Evolutionary conservation across 2,113 vertebrate genomes (phyloP).

Genomic region (Tachysurus fulvidraco): DNA sequence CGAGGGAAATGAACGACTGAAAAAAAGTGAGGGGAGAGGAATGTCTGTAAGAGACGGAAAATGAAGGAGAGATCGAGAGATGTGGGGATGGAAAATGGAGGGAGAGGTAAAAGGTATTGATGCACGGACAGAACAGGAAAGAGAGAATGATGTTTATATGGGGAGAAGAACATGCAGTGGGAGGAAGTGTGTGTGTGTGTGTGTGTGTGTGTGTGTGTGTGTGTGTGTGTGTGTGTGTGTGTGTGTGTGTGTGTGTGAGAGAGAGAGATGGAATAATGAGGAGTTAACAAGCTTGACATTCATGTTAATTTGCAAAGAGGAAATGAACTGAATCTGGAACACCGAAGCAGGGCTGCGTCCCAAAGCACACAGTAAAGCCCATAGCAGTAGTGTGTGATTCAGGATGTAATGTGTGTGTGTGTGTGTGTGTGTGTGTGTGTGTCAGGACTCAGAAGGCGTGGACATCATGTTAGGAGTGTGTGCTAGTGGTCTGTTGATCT

Average conservation of each 20-base stretch:
- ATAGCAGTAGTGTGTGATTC: background rate
- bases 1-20: background rate
- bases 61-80: background rate
- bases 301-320: background rate
- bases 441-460: constrained; percentile 94
- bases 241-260: constrained; percentile 1
- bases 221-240: constrained; percentile 39
- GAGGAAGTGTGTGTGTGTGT: constrained; percentile 17
- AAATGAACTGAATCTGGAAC: background rate
- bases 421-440: constrained; percentile 15
- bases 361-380: background rate
- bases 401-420: constrained; percentile 1
- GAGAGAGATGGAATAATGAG: background rate
- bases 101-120: background rate
- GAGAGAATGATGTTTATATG: background rate
- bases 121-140: background rate
- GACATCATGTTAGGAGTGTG: constrained; percentile 98
- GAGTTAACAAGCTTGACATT: background rate
- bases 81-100: background rate
- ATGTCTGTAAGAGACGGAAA: background rate
- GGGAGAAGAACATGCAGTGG: background rate
- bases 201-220: constrained; percentile 40
- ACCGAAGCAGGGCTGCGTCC: background rate
- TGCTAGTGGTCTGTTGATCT: constrained; percentile 93
- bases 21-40: background rate